Evolutionary conservation across 2,888 invertebrate species (phyloP), one percentile per base, ranked within the genome.

Genomic region (Coelinius sp.): DNA sequence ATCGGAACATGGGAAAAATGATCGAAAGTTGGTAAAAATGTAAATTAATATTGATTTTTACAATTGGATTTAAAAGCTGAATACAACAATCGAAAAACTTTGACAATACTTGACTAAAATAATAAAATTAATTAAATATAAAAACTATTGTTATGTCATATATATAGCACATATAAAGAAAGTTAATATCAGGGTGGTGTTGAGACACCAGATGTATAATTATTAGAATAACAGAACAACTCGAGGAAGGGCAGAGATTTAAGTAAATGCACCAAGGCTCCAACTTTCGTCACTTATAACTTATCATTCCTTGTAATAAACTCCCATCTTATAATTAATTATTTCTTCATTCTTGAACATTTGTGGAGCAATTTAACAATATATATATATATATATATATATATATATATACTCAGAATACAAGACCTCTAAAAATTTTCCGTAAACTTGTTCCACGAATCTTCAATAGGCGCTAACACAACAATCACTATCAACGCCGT

Each of bases 401-500:
- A n/a, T n/a, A n/a, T n/a, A n/a, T n/a, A n/a, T n/a, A n/a, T n/a
- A n/a, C n/a, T n/a, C n/a, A n/a, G n/a, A n/a, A n/a, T n/a, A n/a
- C n/a, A n/a, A n/a, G n/a, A n/a, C n/a, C n/a, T n/a, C 17, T 8
- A 49, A 59, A 83, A 75, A 56, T 75, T 80, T 52, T 77, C 78
- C 38, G 76, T 80, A 72, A 86, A 79, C 46, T 75, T 76, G 27
- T 87, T 88, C 89, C 92, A 92, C 0, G 91, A 89, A 25, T 92
- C 90, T 67, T 91, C 91, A 70, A 95, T 93, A 0, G 95, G 95
- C 14, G 95, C 94, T 72, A 94, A 88, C 0, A 92, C 93, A 17
- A 93, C 92, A 59, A 96, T 90, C 72, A 94, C 91, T 70, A 97
- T 92, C 82, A 97, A 90, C 6, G 92, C 93, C 10, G 93, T 89